These are phyloP conservation scores for Corythaeola cristata DNA, from an alignment of 2,113 vertebrate genomes.

Conservation along the genomic window DNA sequence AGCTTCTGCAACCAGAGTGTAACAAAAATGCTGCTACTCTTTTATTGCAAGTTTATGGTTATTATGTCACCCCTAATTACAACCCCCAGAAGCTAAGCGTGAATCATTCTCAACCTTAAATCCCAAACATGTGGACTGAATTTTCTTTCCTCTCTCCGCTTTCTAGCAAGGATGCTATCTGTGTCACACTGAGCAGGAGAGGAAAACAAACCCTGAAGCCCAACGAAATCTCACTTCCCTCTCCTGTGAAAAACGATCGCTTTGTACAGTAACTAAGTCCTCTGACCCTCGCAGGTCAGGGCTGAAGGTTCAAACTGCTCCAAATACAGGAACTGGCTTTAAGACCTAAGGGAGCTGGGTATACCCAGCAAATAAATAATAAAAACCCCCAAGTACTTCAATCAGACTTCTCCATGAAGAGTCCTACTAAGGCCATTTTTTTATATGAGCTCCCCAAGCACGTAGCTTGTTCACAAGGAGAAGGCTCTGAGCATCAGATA, in stretches of 20 bases:
- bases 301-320: conserved; percentile 1
- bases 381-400: not conserved
- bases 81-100: conserved; percentile 62
- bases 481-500: not conserved
- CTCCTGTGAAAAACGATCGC: not conserved
- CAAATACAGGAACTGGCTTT: not conserved
- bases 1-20: conserved; percentile 10
- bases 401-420: not conserved
- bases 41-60: conserved; percentile 56
- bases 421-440: not conserved
- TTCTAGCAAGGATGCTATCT: conserved; percentile 38
- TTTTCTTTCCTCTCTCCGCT: conserved; percentile 48
- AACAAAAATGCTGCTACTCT: conserved; percentile 53
- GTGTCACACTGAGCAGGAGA: not conserved
- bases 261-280: not conserved
- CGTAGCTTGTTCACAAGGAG: not conserved
- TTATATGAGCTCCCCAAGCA: not conserved
- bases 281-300: not conserved
- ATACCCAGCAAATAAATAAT: not conserved
- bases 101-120: conserved; percentile 66
- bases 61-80: conserved; percentile 72
- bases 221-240: conserved; percentile 20
- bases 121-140: conserved; percentile 62
- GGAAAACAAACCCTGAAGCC: conserved; percentile 48
- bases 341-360: not conserved